Evolutionary conservation across 2,888 invertebrate species (phyloP), one percentile per base, ranked within the genome.

Genomic region (Clivina fossor): DNA sequence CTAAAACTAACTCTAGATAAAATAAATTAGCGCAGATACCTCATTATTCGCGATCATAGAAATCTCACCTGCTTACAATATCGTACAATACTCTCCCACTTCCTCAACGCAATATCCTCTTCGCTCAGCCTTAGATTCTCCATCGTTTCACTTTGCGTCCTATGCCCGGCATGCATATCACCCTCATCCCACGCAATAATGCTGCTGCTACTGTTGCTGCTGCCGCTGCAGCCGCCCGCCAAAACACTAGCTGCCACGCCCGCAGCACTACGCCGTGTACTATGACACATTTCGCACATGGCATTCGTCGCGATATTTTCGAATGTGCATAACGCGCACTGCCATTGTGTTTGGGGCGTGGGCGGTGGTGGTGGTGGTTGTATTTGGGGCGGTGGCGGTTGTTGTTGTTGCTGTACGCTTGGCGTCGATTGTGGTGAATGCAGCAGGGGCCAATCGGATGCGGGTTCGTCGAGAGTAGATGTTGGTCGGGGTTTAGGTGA

Each of bases 31-130:
- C n/a, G n/a, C n/a, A n/a, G n/a, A n/a, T n/a, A n/a, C n/a, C n/a
- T n/a, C n/a, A n/a, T n/a, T n/a, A n/a, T n/a, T n/a, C n/a, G n/a
- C n/a, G n/a, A n/a, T n/a, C n/a, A n/a, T n/a, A n/a, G n/a, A n/a
- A n/a, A n/a, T n/a, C n/a, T 73, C 64, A 88, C 88, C 74, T 91
- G 85, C 66, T 86, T 86, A 71, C 95, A 96, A 70, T 91, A 94
- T 50, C 88, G 83, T 37, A 94, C 83, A 57, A 96, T 96, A 65
- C 90, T 86, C 68, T 93, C 87, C 93, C 94, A 95, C 69, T 90
- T 89, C 64, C 90, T 88, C 70, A 88, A 80, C 3, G 93, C 93
- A 69, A 93, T 88, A 60, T 86, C 85, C 70, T 95, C 94, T 68
- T 94, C 93, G 38, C 87, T 80, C 54, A 89, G 79, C 0, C 93